These are phyloP conservation scores for Xiphorhynchus elegans DNA, from an alignment of 2,113 vertebrate species.

Conservation along the genomic window DNA sequence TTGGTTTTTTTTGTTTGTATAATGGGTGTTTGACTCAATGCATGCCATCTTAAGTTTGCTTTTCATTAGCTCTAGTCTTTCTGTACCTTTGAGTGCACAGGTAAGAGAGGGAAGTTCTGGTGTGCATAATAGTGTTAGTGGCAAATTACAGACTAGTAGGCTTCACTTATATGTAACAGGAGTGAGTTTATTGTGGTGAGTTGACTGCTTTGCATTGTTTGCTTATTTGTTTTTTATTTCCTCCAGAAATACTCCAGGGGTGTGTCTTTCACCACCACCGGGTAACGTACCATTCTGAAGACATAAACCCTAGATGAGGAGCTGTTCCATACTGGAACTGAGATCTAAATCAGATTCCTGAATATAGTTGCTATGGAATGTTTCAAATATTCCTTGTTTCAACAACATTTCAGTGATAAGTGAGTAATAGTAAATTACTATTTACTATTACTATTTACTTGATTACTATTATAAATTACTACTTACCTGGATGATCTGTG, in stretches of 20 bases:
- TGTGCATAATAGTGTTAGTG: neutral
- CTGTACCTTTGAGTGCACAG: neutral
- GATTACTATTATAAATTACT: too few species aligned
- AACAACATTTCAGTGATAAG: neutral
- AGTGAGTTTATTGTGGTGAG: neutral
- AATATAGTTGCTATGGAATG: neutral
- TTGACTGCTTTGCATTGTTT: neutral
- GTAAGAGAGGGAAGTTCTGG: neutral
- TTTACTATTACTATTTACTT: too few species aligned
- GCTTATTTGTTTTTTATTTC: neutral
- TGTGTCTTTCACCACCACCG: neutral
- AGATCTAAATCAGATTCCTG: neutral
- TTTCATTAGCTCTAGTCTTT: neutral
- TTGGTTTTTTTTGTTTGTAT: neutral
- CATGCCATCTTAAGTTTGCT: rapidly evolving
- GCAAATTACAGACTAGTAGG: neutral
- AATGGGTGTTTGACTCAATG: neutral
- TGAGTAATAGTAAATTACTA: neutral
- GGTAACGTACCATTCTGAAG: neutral
- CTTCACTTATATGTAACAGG: neutral
- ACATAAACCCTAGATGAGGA: neutral
- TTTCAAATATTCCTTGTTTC: neutral
- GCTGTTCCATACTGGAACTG: neutral
- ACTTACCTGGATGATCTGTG: neutral
- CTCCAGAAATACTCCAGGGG: neutral